Conservation (phyloP, 2,888 invertebrate genomes). For the Plebejus anna region DNA sequence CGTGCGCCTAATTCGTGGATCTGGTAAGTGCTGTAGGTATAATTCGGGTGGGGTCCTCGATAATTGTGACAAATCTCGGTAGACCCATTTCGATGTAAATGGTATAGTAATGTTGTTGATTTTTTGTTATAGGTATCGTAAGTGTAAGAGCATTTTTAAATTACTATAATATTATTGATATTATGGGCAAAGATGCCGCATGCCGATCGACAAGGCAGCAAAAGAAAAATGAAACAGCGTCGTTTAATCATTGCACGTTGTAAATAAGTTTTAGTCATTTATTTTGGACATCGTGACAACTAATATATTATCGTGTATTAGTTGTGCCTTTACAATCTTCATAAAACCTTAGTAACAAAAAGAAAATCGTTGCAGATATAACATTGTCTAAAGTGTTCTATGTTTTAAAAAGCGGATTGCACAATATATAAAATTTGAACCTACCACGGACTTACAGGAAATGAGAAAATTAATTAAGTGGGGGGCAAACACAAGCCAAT, state of each 20-base stretch:
- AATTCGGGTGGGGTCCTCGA: background rate
- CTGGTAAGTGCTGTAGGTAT: conserved; percentile 31
- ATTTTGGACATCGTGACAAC: background rate
- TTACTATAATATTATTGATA: no score
- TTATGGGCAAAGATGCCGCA: background rate
- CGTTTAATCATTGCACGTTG: background rate
- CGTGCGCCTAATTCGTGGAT: conserved; percentile 53
- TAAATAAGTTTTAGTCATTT: background rate
- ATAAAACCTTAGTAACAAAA: no score
- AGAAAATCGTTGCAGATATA: background rate
- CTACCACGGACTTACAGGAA: conserved; percentile 49
- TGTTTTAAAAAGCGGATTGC: background rate
- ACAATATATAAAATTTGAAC: conserved; percentile 12
- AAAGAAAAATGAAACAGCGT: background rate
- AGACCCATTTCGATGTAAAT: background rate
- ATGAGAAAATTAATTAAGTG: conserved; percentile 75
- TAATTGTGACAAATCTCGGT: conserved; percentile 20
- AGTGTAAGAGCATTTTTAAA: no score
- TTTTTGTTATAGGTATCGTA: background rate
- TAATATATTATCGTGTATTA: no score
- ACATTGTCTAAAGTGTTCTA: background rate
- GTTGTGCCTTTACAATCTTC: no score
- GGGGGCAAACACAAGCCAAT: conserved; percentile 58
- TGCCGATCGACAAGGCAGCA: background rate
- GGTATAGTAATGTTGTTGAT: background rate